Evolutionary conservation across 2,797 vertebrate genomes (phyloP), one percentile per base, ranked within the genome.

Genomic region (Crenichthys baileyi): DNA sequence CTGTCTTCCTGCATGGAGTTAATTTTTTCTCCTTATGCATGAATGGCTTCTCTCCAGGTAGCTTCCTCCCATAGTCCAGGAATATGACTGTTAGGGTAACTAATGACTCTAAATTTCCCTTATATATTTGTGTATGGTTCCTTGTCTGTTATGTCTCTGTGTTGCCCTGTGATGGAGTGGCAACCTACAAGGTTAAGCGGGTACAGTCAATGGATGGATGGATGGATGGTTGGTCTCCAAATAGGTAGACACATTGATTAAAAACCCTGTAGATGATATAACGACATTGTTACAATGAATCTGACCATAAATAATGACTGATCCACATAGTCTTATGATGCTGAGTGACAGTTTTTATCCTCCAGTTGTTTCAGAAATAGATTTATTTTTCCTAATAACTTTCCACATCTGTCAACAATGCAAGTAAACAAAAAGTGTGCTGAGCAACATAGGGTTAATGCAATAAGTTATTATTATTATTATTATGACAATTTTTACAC

Each of bases 191-290:
- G 39, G 63, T 41, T 41, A 24, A 67, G 63, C 63, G 22, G 9
- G 39, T 24, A 24, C 12, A 67, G 22, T 5, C 36, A 67, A 22
- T 55, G 51, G 15, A 51, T 39, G 8, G 31, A 39, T 65, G 18
- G 63, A 67, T 67, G n/a, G n/a, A n/a, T n/a, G 39, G 65, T 68
- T 44, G 39, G 65, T n/a, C 39, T 68, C 39, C 44, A 68, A 55
- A 72, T 68, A 68, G 44, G 65, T 22, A 68, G 65, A 68, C 65
- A 68, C 12, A 68, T 68, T 68, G 65, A 68, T 68, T n/a, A 44
- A 68, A 24, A 0, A 39, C 26, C 55, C 44, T 44, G 55, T n/a
- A 58, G 20, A 56, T 36, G 31, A 56, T 41, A 44, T 53, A 39
- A 44, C 7, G 16, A 41, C 15, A 68, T 41, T 68, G 65, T 41